Conservation (phyloP, 92 coral and sea anemone genomes). For the Zoanthus solanderi region DNA sequence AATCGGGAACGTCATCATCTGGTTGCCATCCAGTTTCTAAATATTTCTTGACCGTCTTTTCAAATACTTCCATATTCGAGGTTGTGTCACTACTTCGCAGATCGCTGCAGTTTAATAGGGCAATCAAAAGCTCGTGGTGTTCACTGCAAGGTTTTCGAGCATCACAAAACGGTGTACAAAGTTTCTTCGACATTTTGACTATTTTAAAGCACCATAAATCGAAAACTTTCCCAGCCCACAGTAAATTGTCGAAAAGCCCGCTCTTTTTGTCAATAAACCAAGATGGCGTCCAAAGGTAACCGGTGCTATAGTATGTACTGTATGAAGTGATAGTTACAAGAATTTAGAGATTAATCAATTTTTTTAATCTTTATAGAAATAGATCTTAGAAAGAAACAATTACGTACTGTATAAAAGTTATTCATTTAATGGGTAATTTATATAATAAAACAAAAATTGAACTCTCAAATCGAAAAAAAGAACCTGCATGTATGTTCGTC, state of each 20-base stretch:
- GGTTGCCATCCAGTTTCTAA: constrained; percentile 77
- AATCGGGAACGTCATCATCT: constrained; percentile 77
- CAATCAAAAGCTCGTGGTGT: constrained; percentile 84
- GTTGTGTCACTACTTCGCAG: constrained; percentile 17
- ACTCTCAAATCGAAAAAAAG: too few species aligned
- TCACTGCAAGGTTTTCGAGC: constrained; percentile 60
- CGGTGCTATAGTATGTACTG: not conserved
- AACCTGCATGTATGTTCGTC: too few species aligned
- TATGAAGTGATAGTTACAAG: constrained; percentile 8
- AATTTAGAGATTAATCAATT: not conserved
- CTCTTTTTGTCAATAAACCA: not conserved
- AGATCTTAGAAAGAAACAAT: too few species aligned
- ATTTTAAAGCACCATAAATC: constrained; percentile 21
- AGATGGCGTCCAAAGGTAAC: constrained; percentile 24
- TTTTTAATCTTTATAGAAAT: too few species aligned
- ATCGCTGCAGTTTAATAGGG: constrained; percentile 68
- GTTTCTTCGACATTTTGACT: constrained; percentile 63
- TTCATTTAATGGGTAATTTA: too few species aligned
- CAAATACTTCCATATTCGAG: constrained; percentile 44
- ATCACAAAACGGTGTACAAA: constrained; percentile 88
- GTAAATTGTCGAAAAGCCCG: constrained; percentile 31
- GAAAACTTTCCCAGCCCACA: constrained; percentile 1
- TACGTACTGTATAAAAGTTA: too few species aligned
- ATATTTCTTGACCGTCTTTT: constrained; percentile 52
- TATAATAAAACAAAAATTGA: too few species aligned